Percentiles rank a stretch among this genome's conserved stretches.
These are phyloP conservation scores for Tuta absoluta DNA, from an alignment of 2,888 invertebrate species.

Conservation along the genomic window DNA sequence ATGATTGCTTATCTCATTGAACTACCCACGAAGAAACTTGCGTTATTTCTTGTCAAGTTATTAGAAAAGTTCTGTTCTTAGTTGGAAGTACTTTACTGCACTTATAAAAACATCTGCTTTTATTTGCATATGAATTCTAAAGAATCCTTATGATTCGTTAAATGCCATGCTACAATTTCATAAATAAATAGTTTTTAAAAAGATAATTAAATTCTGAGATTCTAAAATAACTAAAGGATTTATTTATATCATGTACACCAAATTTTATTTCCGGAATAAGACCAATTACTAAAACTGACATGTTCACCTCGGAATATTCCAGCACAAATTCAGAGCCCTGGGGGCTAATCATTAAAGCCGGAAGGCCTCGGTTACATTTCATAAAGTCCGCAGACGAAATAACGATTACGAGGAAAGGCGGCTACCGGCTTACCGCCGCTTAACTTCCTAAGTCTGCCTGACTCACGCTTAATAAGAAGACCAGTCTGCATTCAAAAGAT, in stretches of 20 bases:
- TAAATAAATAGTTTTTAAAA: neutral
- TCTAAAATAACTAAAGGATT: too few relatives aligned
- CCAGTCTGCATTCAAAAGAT: conserved; percentile 56
- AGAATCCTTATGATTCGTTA: neutral
- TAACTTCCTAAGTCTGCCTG: conserved; percentile 77
- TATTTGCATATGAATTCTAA: neutral
- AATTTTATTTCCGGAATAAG: neutral
- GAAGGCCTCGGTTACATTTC: conserved; percentile 55
- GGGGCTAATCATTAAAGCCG: conserved; percentile 41
- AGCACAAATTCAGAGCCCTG: conserved; percentile 33
- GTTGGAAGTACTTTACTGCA: neutral
- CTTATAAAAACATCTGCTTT: neutral
- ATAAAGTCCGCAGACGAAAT: conserved; percentile 78
- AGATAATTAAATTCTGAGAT: too few relatives aligned
- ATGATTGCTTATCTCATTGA: conserved; percentile 29
- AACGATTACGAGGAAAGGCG: conserved; percentile 71
- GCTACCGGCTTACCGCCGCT: conserved; percentile 67
- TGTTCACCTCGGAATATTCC: conserved; percentile 18
- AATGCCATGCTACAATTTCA: neutral
- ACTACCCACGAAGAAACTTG: conserved; percentile 24
- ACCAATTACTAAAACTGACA: neutral
- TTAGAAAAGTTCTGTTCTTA: neutral
- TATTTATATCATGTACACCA: neutral
- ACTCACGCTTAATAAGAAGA: conserved; percentile 66
- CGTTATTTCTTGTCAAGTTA: neutral